Percentiles rank a stretch among this genome's conserved stretches.
Evolutionary conservation across 2,797 vertebrate genomes (phyloP).

Genomic region (Tragopan temminckii): DNA sequence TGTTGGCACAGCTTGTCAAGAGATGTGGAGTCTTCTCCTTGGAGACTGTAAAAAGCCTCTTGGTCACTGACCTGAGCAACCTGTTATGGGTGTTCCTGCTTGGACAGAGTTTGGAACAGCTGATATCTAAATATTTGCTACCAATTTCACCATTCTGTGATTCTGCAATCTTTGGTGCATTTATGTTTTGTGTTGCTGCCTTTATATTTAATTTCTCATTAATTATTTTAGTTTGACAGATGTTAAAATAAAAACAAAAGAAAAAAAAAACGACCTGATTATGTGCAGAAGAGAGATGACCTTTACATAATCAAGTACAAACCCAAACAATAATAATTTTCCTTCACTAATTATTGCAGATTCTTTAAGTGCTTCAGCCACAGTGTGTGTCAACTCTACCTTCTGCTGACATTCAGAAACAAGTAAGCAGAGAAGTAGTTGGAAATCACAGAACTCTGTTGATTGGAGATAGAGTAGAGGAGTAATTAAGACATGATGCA

Average conservation of each 20-base stretch:
- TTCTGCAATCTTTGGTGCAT: neutral
- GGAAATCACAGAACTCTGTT: slow-evolving; percentile 11
- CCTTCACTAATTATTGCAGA: neutral
- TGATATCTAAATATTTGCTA: neutral
- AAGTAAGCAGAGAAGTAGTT: neutral
- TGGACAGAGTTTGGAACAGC: neutral
- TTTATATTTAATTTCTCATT: neutral
- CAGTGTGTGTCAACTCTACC: neutral
- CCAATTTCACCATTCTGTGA: fast-evolving
- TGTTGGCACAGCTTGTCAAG: neutral
- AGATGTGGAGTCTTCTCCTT: neutral
- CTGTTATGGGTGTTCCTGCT: neutral
- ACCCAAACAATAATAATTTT: neutral
- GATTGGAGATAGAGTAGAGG: neutral
- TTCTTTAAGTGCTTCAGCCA: neutral
- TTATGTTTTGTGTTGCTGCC: neutral
- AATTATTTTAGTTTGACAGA: neutral
- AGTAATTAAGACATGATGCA: neutral
- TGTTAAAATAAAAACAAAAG: neutral
- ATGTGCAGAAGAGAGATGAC: neutral
- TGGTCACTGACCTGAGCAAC: neutral
- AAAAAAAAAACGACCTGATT: neutral
- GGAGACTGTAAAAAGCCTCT: neutral
- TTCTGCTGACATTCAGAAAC: neutral
- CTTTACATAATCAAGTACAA: neutral